Percentiles rank a stretch among this genome's conserved stretches.
Conservation (phyloP, 2,113 vertebrate genomes). For the Syrmaticus mikado region DNA sequence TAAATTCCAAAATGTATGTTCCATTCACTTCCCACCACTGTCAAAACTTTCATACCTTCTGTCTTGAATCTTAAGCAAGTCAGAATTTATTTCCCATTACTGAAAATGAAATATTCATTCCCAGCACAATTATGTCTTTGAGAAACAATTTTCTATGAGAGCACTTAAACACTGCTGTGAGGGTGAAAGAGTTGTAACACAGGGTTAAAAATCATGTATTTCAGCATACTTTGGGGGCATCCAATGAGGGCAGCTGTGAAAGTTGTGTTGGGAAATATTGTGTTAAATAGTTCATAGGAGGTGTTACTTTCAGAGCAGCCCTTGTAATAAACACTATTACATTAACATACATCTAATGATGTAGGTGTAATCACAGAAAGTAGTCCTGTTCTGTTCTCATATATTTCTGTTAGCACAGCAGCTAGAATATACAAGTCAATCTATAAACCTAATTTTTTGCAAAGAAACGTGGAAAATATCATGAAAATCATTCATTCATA, state of each 20-base stretch:
- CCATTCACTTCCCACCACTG: not conserved
- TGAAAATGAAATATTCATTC: not conserved
- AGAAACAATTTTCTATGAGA: not conserved
- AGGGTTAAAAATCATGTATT: not conserved
- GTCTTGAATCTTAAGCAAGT: not conserved
- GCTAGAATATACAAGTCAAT: not conserved
- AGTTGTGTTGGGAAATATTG: not conserved
- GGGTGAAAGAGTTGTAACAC: not conserved
- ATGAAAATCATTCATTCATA: not conserved
- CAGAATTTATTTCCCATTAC: not conserved
- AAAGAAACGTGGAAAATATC: not conserved
- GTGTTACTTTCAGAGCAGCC: not conserved
- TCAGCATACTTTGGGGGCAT: not conserved
- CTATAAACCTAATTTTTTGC: not conserved
- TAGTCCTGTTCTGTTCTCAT: not conserved
- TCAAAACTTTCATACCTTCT: not conserved
- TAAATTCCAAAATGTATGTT: not conserved
- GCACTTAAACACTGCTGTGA: not conserved
- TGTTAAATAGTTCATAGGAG: not conserved
- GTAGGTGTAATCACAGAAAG: not conserved
- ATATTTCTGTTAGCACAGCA: not conserved
- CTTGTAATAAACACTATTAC: not conserved
- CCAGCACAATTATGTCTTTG: not conserved
- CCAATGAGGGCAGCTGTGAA: not conserved
- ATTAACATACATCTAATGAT: not conserved